These are phyloP conservation scores for Ischnus inquisitorius DNA, from an alignment of 2,888 invertebrate species.

Conservation along the genomic window DNA sequence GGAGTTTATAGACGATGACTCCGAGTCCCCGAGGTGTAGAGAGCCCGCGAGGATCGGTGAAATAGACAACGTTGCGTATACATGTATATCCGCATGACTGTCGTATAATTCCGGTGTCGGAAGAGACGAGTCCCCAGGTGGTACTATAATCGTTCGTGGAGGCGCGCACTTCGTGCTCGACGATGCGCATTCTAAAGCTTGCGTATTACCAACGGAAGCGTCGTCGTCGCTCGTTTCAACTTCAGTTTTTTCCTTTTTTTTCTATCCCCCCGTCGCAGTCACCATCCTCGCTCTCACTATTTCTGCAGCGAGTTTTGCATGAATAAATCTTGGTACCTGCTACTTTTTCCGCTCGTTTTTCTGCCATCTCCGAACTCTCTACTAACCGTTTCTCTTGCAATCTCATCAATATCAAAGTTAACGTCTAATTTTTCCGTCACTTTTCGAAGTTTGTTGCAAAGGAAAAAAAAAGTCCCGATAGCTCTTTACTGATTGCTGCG, in stretches of 20 bases:
- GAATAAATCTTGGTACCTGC: slow-evolving; percentile 50
- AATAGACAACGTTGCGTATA: slow-evolving; percentile 11
- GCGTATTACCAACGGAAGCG: slow-evolving; percentile 30
- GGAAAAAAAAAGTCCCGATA: background rate
- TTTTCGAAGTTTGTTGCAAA: background rate
- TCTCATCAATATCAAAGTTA: slow-evolving; percentile 27
- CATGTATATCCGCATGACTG: slow-evolving; percentile 35
- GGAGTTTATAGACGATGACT: slow-evolving; percentile 51
- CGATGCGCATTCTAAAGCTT: slow-evolving; percentile 60
- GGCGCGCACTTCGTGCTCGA: slow-evolving; percentile 57
- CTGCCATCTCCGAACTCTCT: slow-evolving; percentile 8
- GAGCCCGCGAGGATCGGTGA: slow-evolving; percentile 17
- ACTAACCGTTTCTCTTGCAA: slow-evolving; percentile 3
- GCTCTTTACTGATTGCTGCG: background rate
- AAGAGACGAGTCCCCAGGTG: slow-evolving; percentile 62
- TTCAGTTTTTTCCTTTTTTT: slow-evolving; percentile 15
- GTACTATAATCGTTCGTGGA: slow-evolving; percentile 53
- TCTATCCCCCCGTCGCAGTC: background rate
- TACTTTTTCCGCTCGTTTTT: slow-evolving; percentile 7
- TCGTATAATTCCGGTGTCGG: slow-evolving; percentile 62
- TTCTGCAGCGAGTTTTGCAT: slow-evolving; percentile 48
- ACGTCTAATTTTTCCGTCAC: background rate
- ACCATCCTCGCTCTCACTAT: slow-evolving; percentile 21
- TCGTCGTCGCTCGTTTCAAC: slow-evolving; percentile 32
- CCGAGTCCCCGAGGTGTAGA: slow-evolving; percentile 20